These are phyloP conservation scores for Leucozona laternaria DNA, from an alignment of 2,888 invertebrate genomes.

Conservation along the genomic window DNA sequence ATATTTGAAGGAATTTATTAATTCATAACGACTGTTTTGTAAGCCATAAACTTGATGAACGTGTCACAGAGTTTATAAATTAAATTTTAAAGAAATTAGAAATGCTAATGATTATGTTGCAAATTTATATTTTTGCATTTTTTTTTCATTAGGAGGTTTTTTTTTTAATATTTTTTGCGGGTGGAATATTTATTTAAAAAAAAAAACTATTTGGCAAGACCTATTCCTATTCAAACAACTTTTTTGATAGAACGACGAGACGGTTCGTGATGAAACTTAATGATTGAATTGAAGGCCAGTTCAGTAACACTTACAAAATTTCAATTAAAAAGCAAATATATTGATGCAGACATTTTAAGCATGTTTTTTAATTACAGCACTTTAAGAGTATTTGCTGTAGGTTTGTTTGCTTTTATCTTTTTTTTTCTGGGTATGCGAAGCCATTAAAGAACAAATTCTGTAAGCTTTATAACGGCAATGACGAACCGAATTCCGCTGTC, in stretches of 20 bases:
- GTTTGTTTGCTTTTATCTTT: too few relatives aligned
- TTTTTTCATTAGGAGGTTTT: not conserved
- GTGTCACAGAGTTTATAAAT: not conserved
- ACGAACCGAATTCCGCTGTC: too few relatives aligned
- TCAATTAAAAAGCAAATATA: too few relatives aligned
- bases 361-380: too few relatives aligned
- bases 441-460: too few relatives aligned
- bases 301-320: too few relatives aligned
- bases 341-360: too few relatives aligned
- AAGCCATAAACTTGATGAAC: not conserved
- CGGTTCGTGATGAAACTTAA: not conserved
- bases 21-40: not conserved
- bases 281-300: not conserved
- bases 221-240: not conserved
- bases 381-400: too few relatives aligned
- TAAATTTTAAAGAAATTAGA: not conserved
- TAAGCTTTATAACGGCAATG: too few relatives aligned
- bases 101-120: constrained; percentile 3
- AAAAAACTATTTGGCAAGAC: not conserved
- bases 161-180: not conserved
- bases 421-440: too few relatives aligned
- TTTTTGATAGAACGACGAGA: not conserved
- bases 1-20: constrained; percentile 5
- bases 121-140: not conserved
- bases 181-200: not conserved